Conservation (phyloP, 2,113 vertebrate species). For the Hemiscyllium ocellatum region DNA sequence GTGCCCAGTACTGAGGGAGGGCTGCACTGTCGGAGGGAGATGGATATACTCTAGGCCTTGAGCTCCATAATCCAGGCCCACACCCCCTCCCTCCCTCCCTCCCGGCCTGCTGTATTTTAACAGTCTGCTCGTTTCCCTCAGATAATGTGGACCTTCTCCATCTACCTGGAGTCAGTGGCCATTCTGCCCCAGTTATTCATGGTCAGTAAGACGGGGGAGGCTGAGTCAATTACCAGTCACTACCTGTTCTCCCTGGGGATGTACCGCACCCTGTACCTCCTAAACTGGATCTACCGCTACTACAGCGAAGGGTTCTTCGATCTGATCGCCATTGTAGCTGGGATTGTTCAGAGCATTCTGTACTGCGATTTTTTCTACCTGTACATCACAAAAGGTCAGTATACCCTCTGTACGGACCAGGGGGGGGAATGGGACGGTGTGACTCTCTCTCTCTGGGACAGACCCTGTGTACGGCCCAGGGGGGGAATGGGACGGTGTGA, state of each 20-base stretch:
- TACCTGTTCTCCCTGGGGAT: conserved; percentile 59
- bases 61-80: not conserved
- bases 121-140: conserved; percentile 30
- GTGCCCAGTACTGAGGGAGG: too few species aligned
- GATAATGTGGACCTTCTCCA: conserved; percentile 64
- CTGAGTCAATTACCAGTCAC: conserved; percentile 61
- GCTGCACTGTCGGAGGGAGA: too few species aligned
- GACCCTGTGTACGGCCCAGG: too few species aligned
- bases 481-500: too few species aligned
- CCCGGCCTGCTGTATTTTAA: not conserved
- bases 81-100: too few species aligned
- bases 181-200: conserved; percentile 60
- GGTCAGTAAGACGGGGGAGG: conserved; percentile 61
- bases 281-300: conserved; percentile 62
- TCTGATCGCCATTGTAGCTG: conserved; percentile 58
- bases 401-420: too few species aligned
- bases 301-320: conserved; percentile 59
- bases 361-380: conserved; percentile 65
- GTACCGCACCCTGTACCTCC: conserved; percentile 58
- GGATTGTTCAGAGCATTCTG: conserved; percentile 59
- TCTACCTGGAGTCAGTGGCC: conserved; percentile 59
- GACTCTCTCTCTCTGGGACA: too few species aligned
- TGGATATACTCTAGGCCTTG: not conserved
- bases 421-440: too few species aligned
- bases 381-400: conserved; percentile 60